phyloP scores from a whole-genome alignment of 2,888 invertebrate genomes.

The Dynastes tityus region DNA sequence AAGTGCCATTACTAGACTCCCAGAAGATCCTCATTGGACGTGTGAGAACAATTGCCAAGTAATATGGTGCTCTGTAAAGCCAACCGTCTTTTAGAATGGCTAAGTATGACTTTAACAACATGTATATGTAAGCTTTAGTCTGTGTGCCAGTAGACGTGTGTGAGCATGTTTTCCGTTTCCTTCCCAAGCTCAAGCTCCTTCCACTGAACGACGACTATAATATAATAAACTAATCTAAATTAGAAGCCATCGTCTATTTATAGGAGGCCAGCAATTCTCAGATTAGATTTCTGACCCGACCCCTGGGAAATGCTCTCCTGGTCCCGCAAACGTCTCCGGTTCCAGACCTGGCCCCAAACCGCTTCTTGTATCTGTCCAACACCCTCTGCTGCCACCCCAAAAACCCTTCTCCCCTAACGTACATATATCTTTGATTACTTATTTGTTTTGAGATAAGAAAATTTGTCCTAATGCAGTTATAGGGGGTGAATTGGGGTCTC shows the following conservation, averaged over 20 bases:
- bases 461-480: constrained; percentile 2
- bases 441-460: constrained; percentile 44
- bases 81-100: too few relatives aligned
- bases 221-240: constrained; percentile 65
- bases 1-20: too few relatives aligned
- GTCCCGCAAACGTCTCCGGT: too few relatives aligned
- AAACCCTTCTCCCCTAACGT: background rate
- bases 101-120: too few relatives aligned
- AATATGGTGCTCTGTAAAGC: too few relatives aligned
- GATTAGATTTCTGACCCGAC: constrained; percentile 64
- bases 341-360: too few relatives aligned
- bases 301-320: constrained; percentile 31
- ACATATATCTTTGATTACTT: constrained; percentile 41
- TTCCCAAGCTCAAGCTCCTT: constrained; percentile 5
- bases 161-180: constrained; percentile 4
- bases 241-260: constrained; percentile 63
- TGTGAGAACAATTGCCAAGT: too few relatives aligned
- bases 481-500: background rate
- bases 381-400: too few relatives aligned
- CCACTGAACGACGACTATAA: constrained; percentile 55
- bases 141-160: background rate
- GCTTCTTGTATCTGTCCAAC: too few relatives aligned
- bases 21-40: too few relatives aligned
- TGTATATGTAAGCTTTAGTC: background rate
- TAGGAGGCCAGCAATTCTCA: constrained; percentile 59